These are phyloP conservation scores for Heptranchias perlo DNA, from an alignment of 2,113 vertebrate genomes.

Conservation along the genomic window DNA sequence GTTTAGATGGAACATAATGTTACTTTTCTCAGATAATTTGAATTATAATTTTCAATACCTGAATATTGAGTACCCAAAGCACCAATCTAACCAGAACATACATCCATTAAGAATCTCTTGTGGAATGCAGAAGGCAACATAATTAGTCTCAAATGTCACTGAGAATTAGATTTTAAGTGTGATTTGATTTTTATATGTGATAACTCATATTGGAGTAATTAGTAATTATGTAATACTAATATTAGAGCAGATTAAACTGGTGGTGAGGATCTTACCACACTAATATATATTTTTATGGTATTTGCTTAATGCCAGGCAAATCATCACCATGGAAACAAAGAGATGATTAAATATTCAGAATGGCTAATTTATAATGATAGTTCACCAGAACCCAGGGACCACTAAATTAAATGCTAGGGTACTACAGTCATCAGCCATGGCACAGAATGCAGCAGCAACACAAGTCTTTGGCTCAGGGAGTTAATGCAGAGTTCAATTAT, in stretches of 20 bases:
- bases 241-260: background rate
- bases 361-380: background rate
- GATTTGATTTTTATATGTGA: constrained; percentile 25
- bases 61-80: background rate
- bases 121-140: background rate
- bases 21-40: background rate
- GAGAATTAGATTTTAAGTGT: background rate
- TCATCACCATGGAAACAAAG: background rate
- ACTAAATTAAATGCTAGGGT: background rate
- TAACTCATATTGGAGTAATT: background rate
- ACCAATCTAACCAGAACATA: background rate
- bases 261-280: background rate
- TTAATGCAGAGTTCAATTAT: background rate
- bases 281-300: background rate
- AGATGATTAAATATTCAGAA: constrained; percentile 20
- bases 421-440: background rate
- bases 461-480: background rate
- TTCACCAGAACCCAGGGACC: background rate
- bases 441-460: background rate
- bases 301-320: background rate
- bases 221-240: constrained; percentile 1
- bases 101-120: background rate
- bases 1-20: background rate
- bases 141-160: background rate
- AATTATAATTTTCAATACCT: background rate